A percentile compares a stretch with the other conserved stretches of the same genome.
Evolutionary conservation across 2,113 vertebrate genomes (phyloP).

Genomic region (Cyprinodon brontotheroides): DNA sequence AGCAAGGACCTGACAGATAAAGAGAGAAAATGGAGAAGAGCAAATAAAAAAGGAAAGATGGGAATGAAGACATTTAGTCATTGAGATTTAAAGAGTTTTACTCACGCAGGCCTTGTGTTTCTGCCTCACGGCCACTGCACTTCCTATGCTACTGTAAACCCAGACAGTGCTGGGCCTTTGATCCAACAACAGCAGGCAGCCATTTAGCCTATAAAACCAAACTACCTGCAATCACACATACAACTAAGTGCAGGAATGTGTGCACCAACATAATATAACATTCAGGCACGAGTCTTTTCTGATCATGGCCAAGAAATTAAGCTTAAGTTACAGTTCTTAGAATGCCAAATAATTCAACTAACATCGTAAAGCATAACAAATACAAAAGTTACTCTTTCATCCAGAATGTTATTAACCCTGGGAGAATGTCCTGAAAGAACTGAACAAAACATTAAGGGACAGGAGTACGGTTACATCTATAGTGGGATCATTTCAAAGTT

Average conservation of each 20-base stretch:
- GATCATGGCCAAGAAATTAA: neutral
- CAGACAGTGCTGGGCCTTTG: conserved; percentile 52
- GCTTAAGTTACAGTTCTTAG: too few species aligned
- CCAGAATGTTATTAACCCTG: neutral
- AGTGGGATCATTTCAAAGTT: too few species aligned
- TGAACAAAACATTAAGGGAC: too few species aligned
- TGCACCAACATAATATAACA: conserved; percentile 9
- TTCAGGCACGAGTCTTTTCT: conserved; percentile 8
- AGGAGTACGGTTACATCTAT: too few species aligned
- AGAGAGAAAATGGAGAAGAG: conserved; percentile 7
- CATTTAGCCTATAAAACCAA: conserved; percentile 56
- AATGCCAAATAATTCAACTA: neutral
- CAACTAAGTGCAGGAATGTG: neutral
- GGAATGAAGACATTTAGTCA: conserved; percentile 22
- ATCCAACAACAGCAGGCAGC: conserved; percentile 47
- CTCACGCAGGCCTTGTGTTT: conserved; percentile 56
- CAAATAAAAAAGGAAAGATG: conserved; percentile 22
- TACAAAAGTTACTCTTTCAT: neutral
- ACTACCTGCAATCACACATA: conserved; percentile 46
- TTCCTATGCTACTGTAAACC: conserved; percentile 69
- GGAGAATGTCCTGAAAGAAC: neutral
- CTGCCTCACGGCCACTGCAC: conserved; percentile 63
- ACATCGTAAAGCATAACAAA: neutral
- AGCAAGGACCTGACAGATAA: conserved; percentile 38
- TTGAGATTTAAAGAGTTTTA: conserved; percentile 58